These are phyloP conservation scores for Illadopsis cleaveri DNA, from an alignment of 2,113 vertebrate species.

Conservation along the genomic window DNA sequence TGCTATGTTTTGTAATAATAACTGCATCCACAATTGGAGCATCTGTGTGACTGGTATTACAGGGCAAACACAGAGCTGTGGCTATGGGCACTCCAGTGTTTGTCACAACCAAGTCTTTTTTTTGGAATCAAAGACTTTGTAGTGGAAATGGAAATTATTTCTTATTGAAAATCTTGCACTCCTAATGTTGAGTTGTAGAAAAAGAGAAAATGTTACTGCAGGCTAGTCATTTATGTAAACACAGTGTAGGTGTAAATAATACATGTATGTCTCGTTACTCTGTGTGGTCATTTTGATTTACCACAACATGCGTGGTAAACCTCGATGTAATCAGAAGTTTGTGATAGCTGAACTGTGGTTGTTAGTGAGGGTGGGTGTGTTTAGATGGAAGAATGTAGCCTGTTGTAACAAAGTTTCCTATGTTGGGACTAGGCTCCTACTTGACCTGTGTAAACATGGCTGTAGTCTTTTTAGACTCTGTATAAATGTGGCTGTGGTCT, in stretches of 20 bases:
- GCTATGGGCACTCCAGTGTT: background rate
- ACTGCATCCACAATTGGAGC: background rate
- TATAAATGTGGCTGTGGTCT: background rate
- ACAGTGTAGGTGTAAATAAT: background rate
- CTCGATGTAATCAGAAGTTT: background rate
- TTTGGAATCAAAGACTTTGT: background rate
- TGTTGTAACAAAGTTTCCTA: background rate
- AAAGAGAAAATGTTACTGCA: background rate
- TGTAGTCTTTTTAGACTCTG: background rate
- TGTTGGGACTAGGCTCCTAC: background rate
- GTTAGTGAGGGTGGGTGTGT: background rate
- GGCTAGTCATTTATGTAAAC: background rate
- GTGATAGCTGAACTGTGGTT: background rate
- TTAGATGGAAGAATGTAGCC: slow-evolving; percentile 1
- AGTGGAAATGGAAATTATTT: background rate
- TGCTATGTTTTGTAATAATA: background rate
- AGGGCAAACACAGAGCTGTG: background rate
- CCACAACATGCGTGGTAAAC: background rate
- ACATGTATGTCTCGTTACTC: background rate
- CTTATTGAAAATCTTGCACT: background rate
- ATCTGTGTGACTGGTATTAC: background rate
- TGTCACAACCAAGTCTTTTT: background rate
- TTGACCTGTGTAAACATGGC: background rate
- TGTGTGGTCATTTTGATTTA: background rate
- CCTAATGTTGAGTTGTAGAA: background rate